Percentiles rank a stretch among this genome's conserved stretches.
Conservation (phyloP, 53 echinoderm and acorn worm genomes). For the Patiria pectinifera region DNA sequence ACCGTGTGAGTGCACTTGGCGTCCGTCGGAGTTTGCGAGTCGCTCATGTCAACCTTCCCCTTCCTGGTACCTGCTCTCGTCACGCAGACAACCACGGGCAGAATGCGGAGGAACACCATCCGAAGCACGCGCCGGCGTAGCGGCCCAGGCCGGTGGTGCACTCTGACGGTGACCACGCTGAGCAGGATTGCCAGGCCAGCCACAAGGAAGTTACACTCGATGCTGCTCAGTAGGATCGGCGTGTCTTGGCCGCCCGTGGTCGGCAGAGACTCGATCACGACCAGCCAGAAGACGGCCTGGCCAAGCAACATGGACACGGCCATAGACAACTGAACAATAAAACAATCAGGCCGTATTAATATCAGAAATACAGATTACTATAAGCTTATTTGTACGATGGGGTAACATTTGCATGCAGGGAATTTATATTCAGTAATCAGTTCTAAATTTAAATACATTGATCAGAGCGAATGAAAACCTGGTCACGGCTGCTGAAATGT, state of each 20-base stretch:
- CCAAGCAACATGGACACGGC: constrained; percentile 23
- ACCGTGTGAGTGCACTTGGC: not conserved
- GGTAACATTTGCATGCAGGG: too few relatives aligned
- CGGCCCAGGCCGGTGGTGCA: constrained; percentile 3
- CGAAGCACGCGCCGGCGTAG: not conserved
- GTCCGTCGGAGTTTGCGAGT: too few relatives aligned
- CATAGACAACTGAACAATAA: constrained; percentile 12
- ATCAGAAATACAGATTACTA: too few relatives aligned
- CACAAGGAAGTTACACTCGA: constrained; percentile 1
- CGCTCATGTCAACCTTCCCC: not conserved
- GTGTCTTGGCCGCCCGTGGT: too few relatives aligned
- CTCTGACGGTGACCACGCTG: not conserved
- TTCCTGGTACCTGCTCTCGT: not conserved
- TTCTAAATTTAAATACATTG: too few relatives aligned
- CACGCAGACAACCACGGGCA: not conserved
- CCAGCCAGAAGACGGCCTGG: constrained; percentile 27
- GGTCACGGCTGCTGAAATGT: too few relatives aligned
- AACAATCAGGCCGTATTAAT: not conserved
- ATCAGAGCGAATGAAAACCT: too few relatives aligned
- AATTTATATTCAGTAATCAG: too few relatives aligned
- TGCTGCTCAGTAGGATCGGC: not conserved
- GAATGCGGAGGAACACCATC: not conserved
- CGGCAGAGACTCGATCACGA: too few relatives aligned
- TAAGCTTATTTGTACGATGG: too few relatives aligned
- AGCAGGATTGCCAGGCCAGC: constrained; percentile 1